Evolutionary conservation across 2,888 invertebrate species (phyloP).

Genomic region (Drosophila quinaria): DNA sequence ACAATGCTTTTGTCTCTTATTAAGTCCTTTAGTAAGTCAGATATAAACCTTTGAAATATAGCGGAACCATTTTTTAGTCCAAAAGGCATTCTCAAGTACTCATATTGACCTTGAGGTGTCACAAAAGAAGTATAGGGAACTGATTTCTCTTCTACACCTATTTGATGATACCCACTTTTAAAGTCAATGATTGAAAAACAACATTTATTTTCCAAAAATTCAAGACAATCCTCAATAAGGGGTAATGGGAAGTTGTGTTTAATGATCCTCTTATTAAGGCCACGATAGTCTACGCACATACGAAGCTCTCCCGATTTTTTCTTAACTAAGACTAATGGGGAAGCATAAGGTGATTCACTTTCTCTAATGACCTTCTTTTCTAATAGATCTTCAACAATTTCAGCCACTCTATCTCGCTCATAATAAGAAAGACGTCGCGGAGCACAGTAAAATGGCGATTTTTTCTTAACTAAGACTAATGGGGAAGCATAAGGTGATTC

Average conservation of each 20-base stretch:
- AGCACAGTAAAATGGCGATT: too few species aligned
- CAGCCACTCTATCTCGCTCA: too few species aligned
- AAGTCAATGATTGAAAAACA: not conserved
- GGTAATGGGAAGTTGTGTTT: slow-evolving; percentile 12
- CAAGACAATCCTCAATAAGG: slow-evolving; percentile 7
- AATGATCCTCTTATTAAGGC: slow-evolving; percentile 8
- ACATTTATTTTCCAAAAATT: not conserved
- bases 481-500: too few species aligned
- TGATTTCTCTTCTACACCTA: slow-evolving; percentile 6
- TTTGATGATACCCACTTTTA: slow-evolving; percentile 9
- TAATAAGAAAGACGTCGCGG: too few species aligned
- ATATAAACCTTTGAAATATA: slow-evolving; percentile 3
- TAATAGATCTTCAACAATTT: not conserved
- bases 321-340: slow-evolving; percentile 1
- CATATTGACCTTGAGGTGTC: not conserved
- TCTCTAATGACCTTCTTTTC: slow-evolving; percentile 6
- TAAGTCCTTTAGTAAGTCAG: not conserved
- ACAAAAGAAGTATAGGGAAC: slow-evolving; percentile 1
- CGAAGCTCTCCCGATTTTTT: not conserved
- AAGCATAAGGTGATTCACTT: slow-evolving; percentile 3
- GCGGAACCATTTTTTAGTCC: not conserved
- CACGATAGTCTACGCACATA: slow-evolving; percentile 6
- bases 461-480: too few species aligned
- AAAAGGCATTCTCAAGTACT: not conserved
- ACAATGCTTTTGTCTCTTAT: too few species aligned